Evolutionary conservation across 2,888 invertebrate species (phyloP).

Genomic region (Drosophila quinaria): DNA sequence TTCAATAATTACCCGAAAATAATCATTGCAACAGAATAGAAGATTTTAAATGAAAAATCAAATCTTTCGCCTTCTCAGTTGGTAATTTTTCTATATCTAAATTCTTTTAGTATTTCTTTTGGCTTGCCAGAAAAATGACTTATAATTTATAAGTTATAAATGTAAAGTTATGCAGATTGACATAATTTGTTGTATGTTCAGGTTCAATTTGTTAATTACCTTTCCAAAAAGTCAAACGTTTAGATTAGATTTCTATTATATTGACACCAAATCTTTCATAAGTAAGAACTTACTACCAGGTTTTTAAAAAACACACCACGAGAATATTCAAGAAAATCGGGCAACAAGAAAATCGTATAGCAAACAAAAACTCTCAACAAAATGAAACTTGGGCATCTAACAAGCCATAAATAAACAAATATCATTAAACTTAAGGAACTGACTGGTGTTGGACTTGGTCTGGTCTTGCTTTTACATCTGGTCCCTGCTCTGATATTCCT

Average conservation of each 20-base stretch:
- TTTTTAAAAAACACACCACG: background rate
- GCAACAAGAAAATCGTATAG: background rate
- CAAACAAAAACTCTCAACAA: constrained; percentile 27
- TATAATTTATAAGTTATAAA: too few relatives aligned
- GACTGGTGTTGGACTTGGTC: constrained; percentile 6
- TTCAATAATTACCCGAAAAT: background rate
- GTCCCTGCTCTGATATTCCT: constrained; percentile 25
- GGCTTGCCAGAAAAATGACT: background rate
- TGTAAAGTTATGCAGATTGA: background rate
- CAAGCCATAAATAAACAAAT: constrained; percentile 64
- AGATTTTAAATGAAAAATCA: background rate
- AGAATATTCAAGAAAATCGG: background rate
- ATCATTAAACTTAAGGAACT: constrained; percentile 69
- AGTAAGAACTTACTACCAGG: background rate
- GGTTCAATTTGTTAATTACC: background rate
- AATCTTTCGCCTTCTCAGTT: background rate
- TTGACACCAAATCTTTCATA: background rate
- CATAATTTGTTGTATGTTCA: background rate
- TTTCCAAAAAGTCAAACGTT: background rate
- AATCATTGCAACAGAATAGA: background rate
- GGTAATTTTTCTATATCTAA: background rate
- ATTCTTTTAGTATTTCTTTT: background rate
- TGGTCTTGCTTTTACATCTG: constrained; percentile 27
- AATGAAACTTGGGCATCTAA: constrained; percentile 33
- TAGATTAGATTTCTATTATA: background rate